Evolutionary conservation across 2,888 invertebrate genomes (phyloP), one percentile per base, ranked within the genome.

Genomic region (Dryocosmus kuriphilus): DNA sequence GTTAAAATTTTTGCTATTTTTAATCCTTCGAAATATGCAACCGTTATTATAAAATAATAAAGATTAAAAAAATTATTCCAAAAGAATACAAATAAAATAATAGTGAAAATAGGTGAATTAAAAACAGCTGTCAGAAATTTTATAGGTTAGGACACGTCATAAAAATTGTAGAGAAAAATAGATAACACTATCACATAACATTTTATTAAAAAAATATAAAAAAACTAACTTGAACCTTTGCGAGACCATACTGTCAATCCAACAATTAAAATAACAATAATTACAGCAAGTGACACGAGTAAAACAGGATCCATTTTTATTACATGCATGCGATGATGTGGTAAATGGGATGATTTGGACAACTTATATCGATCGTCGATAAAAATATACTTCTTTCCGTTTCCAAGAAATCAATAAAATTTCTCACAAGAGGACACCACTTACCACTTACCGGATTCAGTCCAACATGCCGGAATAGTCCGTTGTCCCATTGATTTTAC

Each of bases 271-370:
- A 86, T 65, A 55, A 83, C 51, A 22, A 89, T 80, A 74, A 87
- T 80, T 16, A 77, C 78, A 24, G 88, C 88, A 76, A 89, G 27
- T 11, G 79, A 73, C 38, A 80, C 22, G 76, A 90, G 86, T 30
- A 91, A 61, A 22, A 84, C 78, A 38, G 89, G 78, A 81, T 91
- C 90, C 91, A n/a, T n/a, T n/a, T n/a, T n/a, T n/a, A n/a, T n/a
- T n/a, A n/a, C n/a, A n/a, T n/a, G n/a, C n/a, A n/a, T n/a, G n/a
- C n/a, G n/a, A n/a, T n/a, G n/a, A 63, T 38, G 32, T 27, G 16
- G 38, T n/a, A 38, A 65, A 22, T 35, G 38, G 9, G 35, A 22
- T 38, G 14, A 60, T 0, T 8, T 60, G 24, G 16, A 32, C 61
- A 32, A 30, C 19, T 32, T 5, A 2, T 1, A 61, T 32, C 61